Percentiles rank a stretch among this genome's conserved stretches.
Conservation (phyloP, 2,797 vertebrate genomes). For the Pristis pectinata region DNA sequence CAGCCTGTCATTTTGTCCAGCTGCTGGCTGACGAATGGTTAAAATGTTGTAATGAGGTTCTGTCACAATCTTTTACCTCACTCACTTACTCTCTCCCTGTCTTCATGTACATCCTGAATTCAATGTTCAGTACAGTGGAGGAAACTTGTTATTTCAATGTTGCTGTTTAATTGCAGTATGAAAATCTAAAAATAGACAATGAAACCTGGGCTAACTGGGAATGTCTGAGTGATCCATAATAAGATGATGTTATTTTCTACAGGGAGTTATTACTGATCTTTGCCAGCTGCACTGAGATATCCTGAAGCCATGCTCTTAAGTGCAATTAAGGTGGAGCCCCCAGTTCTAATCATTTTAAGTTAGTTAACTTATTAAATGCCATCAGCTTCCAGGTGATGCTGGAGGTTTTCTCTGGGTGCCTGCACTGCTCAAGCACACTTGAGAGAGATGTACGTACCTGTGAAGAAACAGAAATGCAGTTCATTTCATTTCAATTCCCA, state of each 20-base stretch:
- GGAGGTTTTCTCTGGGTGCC: neutral
- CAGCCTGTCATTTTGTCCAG: neutral
- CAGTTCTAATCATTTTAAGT: neutral
- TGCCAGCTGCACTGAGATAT: neutral
- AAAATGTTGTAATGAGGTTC: neutral
- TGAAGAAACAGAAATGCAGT: neutral
- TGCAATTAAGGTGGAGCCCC: neutral
- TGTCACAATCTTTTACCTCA: neutral
- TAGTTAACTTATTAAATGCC: neutral
- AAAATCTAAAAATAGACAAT: neutral
- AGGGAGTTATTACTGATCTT: neutral
- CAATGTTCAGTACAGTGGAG: neutral
- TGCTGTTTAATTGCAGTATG: neutral
- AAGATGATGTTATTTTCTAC: conserved; percentile 11
- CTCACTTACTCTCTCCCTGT: neutral
- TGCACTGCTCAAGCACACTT: neutral
- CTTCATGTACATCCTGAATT: neutral
- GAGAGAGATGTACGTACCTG: neutral
- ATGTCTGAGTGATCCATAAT: neutral
- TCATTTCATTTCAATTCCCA: neutral
- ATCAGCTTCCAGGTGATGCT: neutral
- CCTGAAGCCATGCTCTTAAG: neutral
- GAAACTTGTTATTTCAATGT: neutral
- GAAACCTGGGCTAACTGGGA: neutral
- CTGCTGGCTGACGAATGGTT: neutral